phyloP scores from a whole-genome alignment of 2,888 invertebrate species.

The Linhomoeus sp. region DNA sequence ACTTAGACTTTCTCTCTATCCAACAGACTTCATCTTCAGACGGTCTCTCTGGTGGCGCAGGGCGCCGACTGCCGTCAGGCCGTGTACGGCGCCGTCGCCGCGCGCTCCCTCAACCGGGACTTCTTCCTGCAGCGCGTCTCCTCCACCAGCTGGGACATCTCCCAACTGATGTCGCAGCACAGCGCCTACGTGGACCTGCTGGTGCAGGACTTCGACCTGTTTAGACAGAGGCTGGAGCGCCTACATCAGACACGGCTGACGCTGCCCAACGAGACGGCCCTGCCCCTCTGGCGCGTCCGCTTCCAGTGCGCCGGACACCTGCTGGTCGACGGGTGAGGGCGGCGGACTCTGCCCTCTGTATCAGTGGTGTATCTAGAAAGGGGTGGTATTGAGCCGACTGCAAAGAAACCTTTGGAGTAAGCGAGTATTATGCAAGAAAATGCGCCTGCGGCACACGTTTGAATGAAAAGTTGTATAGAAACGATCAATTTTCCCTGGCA shows the following conservation, averaged over 20 bases:
- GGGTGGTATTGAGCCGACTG: too few relatives aligned
- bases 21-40: conserved; percentile 39
- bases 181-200: conserved; percentile 50
- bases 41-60: conserved; percentile 49
- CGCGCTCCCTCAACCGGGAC: conserved; percentile 54
- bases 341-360: too few relatives aligned
- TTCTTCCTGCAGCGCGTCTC: conserved; percentile 56
- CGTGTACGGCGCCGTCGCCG: conserved; percentile 64
- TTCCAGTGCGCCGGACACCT: too few relatives aligned
- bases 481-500: too few relatives aligned
- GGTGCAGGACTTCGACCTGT: conserved; percentile 9
- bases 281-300: too few relatives aligned
- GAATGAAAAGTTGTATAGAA: too few relatives aligned
- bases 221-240: background rate
- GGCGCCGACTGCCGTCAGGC: conserved; percentile 44
- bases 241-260: background rate
- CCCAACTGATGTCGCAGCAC: conserved; percentile 76
- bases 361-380: too few relatives aligned
- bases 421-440: too few relatives aligned
- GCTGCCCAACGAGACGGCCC: background rate
- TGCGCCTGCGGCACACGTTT: too few relatives aligned
- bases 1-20: too few relatives aligned
- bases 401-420: too few relatives aligned
- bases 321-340: too few relatives aligned
- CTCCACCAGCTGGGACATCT: conserved; percentile 64